Base-by-base conservation (phyloP, 2,888 invertebrate genomes). In the Dusona sp. region DNA sequence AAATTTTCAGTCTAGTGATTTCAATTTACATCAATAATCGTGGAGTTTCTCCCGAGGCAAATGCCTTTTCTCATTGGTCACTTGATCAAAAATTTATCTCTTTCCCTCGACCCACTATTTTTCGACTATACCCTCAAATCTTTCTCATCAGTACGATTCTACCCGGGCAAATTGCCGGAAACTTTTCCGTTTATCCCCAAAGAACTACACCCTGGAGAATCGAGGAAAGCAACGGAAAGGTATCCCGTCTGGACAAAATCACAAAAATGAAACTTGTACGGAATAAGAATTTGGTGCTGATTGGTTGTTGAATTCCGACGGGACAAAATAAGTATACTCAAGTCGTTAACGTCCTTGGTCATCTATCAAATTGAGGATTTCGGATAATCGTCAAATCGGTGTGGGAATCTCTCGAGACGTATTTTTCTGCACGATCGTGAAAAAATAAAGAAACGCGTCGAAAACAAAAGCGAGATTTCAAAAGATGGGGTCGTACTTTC, bases 11-110 rank as follows among this genome's bases (percentile, higher is more conserved):
- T 33, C n/a, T 3, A 11, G 7, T 38, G 88, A 25, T 57, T 25
- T 57, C 25, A 13, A 54, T 9, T 22, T 7, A 22, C 22, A 22
- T 54, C 2, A 9, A 22, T 54, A 22, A 2, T 6, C 22, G 89
- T 90, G 87, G 89, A 90, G 89, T 90, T 89, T 82, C 87, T 75
- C 64, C 25, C 82, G 87, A 84, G 86, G 70, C 85, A 91, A 42
- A 91, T 88, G 87, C 86, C 88, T 89, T 91, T 90, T 90, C 89
- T 89, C 91, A 90, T 86, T 82, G 88, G 77, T 79, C 88, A 82
- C 68, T 79, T 83, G 42, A 75, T 68, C 38, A 74, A 82, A 82
- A 72, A 70, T 75, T 75, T 79, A 57, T 72, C 65, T 81, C 42
- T 67, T 33, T 64, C 19, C 78, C 22, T 29, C 72, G 57, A 54